Evolutionary conservation across 2,113 vertebrate species (phyloP).

Genomic region (Numida meleagris): DNA sequence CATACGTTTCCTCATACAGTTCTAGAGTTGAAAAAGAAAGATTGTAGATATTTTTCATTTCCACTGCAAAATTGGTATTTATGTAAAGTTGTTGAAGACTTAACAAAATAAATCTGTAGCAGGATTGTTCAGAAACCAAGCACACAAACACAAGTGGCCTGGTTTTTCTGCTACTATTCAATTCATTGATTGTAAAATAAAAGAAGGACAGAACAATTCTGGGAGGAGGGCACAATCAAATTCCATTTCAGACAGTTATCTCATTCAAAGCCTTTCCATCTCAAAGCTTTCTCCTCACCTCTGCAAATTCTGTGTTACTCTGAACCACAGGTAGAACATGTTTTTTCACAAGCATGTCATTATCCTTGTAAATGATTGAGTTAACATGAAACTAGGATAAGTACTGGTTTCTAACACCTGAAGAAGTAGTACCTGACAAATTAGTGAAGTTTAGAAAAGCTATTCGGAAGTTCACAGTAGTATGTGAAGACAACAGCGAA

Average conservation of each 20-base stretch:
- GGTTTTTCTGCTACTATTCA: neutral
- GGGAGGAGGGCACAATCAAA: neutral
- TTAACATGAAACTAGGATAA: neutral
- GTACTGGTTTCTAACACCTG: neutral
- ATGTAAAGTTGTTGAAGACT: neutral
- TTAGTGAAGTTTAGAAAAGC: neutral
- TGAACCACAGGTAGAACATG: neutral
- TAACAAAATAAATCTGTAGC: neutral
- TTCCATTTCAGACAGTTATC: neutral
- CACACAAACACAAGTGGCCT: neutral
- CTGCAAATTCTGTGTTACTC: neutral
- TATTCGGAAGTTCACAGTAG: neutral
- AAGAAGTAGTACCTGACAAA: neutral
- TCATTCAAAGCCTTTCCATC: neutral
- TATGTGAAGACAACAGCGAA: neutral
- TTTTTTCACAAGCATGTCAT: neutral
- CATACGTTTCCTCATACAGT: conserved; percentile 77
- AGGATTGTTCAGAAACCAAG: neutral
- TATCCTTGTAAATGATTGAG: neutral
- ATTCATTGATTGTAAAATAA: neutral
- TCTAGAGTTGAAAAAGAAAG: conserved; percentile 56
- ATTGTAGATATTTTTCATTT: neutral
- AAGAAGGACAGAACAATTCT: neutral
- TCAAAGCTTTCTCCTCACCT: neutral
- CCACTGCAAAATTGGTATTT: neutral